A percentile compares a stretch with the other conserved stretches of the same genome.
These are phyloP conservation scores for Syngnathoides biaculeatus DNA, from an alignment of 2,113 vertebrate genomes.

Conservation along the genomic window DNA sequence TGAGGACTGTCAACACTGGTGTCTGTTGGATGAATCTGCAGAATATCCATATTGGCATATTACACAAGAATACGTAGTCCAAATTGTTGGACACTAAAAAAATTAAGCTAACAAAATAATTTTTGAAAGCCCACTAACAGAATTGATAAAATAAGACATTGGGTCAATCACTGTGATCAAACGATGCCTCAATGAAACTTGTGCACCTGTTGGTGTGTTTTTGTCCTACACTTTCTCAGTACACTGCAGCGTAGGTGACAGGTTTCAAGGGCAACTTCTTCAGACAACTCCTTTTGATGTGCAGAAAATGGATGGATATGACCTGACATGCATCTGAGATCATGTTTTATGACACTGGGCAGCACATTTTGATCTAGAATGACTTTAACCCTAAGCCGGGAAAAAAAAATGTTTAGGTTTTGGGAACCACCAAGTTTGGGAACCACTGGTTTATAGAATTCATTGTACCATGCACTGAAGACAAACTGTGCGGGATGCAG, in stretches of 20 bases:
- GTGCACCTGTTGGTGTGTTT: neutral
- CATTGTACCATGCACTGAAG: too few species aligned
- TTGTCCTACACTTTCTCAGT: neutral
- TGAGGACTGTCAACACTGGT: conserved; percentile 23
- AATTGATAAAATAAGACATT: neutral
- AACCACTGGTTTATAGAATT: too few species aligned
- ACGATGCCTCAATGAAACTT: neutral
- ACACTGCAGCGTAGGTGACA: neutral
- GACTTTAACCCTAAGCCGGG: too few species aligned
- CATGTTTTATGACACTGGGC: neutral
- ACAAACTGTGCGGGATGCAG: too few species aligned
- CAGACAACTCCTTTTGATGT: neutral
- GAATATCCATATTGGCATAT: neutral
- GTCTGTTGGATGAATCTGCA: conserved; percentile 19
- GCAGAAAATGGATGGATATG: too few species aligned
- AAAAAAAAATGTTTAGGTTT: too few species aligned
- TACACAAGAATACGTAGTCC: neutral
- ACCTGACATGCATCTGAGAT: neutral
- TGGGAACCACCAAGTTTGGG: too few species aligned
- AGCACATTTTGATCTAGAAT: neutral
- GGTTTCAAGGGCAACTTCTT: neutral
- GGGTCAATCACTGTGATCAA: neutral
- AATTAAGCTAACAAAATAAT: neutral
- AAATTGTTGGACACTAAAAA: neutral
- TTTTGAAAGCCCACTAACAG: neutral